These are phyloP conservation scores for Anolis carolinensis DNA, from an alignment of 2,113 vertebrate genomes.

Conservation along the genomic window DNA sequence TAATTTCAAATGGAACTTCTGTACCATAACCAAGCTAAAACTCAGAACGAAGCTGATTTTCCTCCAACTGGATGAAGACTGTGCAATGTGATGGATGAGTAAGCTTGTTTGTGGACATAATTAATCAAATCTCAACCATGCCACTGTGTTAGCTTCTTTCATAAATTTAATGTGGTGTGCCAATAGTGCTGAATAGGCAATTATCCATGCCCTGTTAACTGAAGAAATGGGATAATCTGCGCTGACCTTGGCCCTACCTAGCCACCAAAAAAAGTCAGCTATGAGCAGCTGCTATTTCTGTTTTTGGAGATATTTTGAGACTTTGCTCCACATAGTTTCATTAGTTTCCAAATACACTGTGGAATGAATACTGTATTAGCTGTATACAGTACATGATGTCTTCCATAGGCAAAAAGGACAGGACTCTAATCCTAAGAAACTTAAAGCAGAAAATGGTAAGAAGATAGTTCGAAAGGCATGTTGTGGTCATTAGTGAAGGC, in stretches of 20 bases:
- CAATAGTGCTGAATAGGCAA: not conserved
- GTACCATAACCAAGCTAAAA: not conserved
- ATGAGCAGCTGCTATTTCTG: not conserved
- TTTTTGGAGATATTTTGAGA: no score
- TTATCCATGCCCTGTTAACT: not conserved
- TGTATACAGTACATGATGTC: no score
- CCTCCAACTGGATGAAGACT: not conserved
- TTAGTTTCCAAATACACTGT: not conserved
- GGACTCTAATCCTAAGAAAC: no score
- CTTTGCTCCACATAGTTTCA: no score
- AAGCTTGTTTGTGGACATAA: not conserved
- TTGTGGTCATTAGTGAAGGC: no score
- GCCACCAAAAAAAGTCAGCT: not conserved
- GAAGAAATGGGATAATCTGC: not conserved
- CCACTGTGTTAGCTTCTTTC: not conserved
- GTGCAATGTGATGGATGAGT: not conserved
- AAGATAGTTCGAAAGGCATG: no score
- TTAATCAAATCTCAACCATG: not conserved
- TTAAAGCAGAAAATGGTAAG: no score
- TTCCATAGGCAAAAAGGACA: no score
- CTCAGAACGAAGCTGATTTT: not conserved
- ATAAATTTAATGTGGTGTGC: not conserved
- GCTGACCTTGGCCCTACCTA: not conserved
- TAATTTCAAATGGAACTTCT: not conserved
- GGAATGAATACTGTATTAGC: no score